A percentile compares a stretch with the other conserved stretches of the same genome.
phyloP scores from a whole-genome alignment of 2,888 invertebrate genomes.

The Chymomyza caudatula region DNA sequence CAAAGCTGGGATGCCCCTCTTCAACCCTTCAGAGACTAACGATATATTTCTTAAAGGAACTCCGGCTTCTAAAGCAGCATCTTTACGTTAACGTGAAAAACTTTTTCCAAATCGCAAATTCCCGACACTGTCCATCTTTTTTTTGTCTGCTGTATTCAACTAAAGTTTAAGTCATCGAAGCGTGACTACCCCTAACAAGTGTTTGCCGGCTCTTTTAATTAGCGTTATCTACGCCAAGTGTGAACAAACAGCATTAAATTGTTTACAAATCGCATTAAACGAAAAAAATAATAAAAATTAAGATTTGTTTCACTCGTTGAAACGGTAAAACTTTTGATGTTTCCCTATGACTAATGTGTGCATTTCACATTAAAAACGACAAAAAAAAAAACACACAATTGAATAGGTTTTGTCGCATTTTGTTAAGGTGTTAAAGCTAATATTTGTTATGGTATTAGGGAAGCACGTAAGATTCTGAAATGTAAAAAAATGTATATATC shows the following conservation, averaged over 20 bases:
- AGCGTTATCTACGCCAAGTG: neutral
- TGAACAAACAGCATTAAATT: neutral
- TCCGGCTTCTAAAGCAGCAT: no score
- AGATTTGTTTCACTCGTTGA: neutral
- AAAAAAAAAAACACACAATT: neutral
- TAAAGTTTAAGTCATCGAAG: neutral
- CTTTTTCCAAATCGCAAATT: neutral
- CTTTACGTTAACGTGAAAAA: no score
- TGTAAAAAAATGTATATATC: conserved; percentile 8
- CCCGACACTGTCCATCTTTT: neutral
- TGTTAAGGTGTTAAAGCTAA: neutral
- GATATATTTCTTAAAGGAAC: no score
- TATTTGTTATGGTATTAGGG: neutral
- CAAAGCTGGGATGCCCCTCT: no score
- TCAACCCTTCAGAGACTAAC: no score
- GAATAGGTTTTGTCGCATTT: neutral
- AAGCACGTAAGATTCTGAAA: neutral
- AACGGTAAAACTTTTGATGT: neutral
- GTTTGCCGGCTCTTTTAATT: neutral
- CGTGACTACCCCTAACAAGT: neutral
- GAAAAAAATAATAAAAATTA: neutral
- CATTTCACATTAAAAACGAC: neutral
- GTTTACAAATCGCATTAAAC: neutral
- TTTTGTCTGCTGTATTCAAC: neutral
- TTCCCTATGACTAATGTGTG: neutral